Evolutionary conservation across 2,888 invertebrate species (phyloP).

Genomic region (Euzetes globulus): DNA sequence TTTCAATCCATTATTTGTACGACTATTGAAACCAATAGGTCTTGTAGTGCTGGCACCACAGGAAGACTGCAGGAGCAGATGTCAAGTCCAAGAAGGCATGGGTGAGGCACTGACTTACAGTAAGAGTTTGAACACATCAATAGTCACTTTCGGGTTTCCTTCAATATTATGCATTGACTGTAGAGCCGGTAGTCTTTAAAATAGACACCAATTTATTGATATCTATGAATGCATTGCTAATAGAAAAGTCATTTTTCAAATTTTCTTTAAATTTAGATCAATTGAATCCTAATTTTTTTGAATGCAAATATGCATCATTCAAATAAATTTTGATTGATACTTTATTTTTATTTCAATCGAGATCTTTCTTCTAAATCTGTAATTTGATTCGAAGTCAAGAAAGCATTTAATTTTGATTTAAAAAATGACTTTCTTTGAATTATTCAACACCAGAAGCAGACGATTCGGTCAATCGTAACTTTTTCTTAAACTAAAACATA

Average conservation of each 20-base stretch:
- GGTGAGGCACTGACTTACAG: background rate
- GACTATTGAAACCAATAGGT: background rate
- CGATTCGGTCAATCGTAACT: background rate
- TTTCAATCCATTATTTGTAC: background rate
- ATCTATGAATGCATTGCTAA: background rate
- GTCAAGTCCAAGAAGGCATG: constrained; percentile 20
- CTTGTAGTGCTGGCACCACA: constrained; percentile 12
- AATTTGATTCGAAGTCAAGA: too few species aligned
- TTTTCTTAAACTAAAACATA: background rate
- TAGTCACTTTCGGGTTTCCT: background rate
- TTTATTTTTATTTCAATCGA: too few species aligned
- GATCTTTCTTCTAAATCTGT: too few species aligned
- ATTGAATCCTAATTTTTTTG: too few species aligned
- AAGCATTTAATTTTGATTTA: too few species aligned
- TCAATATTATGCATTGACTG: background rate
- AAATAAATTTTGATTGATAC: too few species aligned
- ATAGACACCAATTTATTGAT: background rate
- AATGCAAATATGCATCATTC: too few species aligned
- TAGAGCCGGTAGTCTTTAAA: background rate
- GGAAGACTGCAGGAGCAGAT: constrained; percentile 21
- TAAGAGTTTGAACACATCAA: background rate
- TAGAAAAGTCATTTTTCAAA: background rate
- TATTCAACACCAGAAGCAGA: background rate
- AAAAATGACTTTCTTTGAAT: background rate
- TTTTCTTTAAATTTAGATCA: background rate